Evolutionary conservation across 2,888 invertebrate genomes (phyloP).

Genomic region (Rhyacophila evoluta): DNA sequence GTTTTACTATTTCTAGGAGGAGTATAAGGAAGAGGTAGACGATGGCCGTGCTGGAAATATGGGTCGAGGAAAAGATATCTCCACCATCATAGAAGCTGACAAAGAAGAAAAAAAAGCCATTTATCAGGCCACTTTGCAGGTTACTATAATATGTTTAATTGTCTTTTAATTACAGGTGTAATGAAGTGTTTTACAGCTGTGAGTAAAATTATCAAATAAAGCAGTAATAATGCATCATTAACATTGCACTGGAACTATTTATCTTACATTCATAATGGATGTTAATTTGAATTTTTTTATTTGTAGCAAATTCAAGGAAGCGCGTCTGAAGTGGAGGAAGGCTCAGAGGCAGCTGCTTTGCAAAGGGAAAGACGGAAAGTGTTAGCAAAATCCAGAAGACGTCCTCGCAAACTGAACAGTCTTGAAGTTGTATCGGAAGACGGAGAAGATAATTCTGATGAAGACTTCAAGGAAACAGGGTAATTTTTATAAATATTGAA

Average conservation of each 20-base stretch:
- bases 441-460: constrained; percentile 86
- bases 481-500: no score
- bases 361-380: constrained; percentile 8
- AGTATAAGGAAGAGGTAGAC: constrained; percentile 79
- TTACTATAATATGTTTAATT: no score
- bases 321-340: constrained; percentile 59
- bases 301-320: constrained; percentile 40
- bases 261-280: no score
- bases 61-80: constrained; percentile 91
- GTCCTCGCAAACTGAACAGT: constrained; percentile 82
- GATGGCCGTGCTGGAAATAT: constrained; percentile 84
- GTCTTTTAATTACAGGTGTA: no score
- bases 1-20: constrained; percentile 69
- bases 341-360: constrained; percentile 56
- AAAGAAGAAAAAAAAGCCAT: constrained; percentile 76
- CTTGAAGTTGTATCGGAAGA: constrained; percentile 84
- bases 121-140: constrained; percentile 62
- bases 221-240: no score
- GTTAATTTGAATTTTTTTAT: background rate
- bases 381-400: constrained; percentile 64
- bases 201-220: no score
- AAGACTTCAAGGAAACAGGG: constrained; percentile 91
- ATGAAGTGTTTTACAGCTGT: no score
- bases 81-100: constrained; percentile 86
- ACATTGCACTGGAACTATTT: no score